Conservation (phyloP, 2,113 vertebrate genomes). For the Sceloporus tristichus region DNA sequence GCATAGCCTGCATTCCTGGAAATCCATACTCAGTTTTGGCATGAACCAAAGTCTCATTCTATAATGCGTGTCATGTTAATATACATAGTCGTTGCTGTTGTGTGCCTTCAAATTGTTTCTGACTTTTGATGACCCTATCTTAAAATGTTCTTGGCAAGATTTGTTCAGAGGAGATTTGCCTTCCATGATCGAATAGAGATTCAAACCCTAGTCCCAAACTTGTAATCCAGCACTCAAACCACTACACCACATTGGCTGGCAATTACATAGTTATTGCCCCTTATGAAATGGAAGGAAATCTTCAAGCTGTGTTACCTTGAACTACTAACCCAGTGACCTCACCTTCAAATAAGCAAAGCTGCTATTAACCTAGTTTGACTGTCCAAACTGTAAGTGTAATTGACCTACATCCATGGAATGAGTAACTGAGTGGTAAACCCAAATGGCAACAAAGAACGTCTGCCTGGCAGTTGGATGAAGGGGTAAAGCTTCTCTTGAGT, state of each 20-base stretch:
- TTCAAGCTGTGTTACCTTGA: constrained; percentile 38
- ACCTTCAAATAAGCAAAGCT: constrained; percentile 66
- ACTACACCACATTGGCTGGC: too few species aligned
- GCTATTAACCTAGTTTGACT: constrained; percentile 72
- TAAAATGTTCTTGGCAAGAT: too few species aligned
- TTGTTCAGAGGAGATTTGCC: too few species aligned
- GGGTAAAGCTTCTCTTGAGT: too few species aligned
- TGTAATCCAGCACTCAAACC: too few species aligned
- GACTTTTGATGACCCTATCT: too few species aligned
- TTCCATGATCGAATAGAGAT: too few species aligned
- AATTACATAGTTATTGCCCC: too few species aligned
- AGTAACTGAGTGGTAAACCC: constrained; percentile 39
- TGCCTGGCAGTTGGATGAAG: neutral
- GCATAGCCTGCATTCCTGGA: neutral
- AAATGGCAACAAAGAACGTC: neutral
- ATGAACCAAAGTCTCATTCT: neutral
- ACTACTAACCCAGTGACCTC: constrained; percentile 72
- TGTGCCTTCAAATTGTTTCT: too few species aligned
- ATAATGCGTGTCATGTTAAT: neutral
- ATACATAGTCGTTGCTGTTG: too few species aligned
- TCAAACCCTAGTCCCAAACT: too few species aligned
- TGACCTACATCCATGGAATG: constrained; percentile 36
- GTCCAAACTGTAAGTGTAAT: constrained; percentile 45
- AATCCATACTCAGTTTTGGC: too few species aligned
- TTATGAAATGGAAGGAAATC: neutral